These are phyloP conservation scores for Alces alces DNA, from an alignment of 2,113 vertebrate species.

Conservation along the genomic window DNA sequence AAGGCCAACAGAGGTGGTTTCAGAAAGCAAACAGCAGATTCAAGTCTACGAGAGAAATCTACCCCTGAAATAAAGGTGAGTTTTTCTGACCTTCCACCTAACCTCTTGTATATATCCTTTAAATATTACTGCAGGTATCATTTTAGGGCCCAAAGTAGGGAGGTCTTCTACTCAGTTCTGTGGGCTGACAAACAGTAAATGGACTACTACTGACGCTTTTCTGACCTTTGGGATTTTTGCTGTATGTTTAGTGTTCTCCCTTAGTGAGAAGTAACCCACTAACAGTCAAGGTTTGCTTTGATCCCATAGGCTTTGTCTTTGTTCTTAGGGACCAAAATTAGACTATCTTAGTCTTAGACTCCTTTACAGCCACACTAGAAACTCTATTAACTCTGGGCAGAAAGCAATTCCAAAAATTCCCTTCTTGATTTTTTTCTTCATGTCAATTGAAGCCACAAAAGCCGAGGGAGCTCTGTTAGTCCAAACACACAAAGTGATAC, in stretches of 20 bases:
- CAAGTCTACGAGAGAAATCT: neutral
- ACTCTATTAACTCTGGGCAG: conserved; percentile 9
- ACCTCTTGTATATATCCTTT: neutral
- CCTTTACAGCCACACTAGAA: conserved; percentile 27
- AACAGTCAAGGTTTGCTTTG: conserved; percentile 15
- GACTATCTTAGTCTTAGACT: neutral
- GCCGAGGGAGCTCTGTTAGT: conserved; percentile 29
- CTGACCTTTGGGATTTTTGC: neutral
- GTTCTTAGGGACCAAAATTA: conserved; percentile 11
- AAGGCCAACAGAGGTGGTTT: neutral
- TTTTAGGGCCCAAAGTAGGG: neutral
- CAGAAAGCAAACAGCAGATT: neutral
- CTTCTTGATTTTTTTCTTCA: neutral
- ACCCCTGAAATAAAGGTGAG: neutral
- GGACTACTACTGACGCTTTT: neutral
- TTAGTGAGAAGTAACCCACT: conserved; percentile 15
- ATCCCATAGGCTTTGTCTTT: neutral
- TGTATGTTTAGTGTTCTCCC: neutral
- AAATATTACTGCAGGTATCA: neutral
- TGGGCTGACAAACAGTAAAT: neutral
- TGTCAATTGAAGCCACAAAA: conserved; percentile 21
- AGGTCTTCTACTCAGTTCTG: neutral
- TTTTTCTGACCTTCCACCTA: neutral
- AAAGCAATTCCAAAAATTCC: conserved; percentile 38
- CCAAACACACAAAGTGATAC: conserved; percentile 3